These are phyloP conservation scores for Deilephila porcellus DNA, from an alignment of 2,888 invertebrate genomes.

Conservation along the genomic window DNA sequence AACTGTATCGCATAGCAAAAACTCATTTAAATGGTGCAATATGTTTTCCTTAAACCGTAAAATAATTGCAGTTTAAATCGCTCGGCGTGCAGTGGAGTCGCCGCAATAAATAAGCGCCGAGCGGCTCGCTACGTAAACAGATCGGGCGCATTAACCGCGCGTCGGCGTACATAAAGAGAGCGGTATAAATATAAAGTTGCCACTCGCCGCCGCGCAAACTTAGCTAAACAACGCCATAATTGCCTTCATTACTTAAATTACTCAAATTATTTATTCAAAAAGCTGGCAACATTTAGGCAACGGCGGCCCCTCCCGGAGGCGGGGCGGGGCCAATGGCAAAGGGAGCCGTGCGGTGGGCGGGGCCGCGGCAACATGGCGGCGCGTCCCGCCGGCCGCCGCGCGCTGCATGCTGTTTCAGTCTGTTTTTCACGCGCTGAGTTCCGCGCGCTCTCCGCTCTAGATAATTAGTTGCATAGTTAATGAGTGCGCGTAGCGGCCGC, in stretches of 20 bases:
- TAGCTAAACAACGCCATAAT: slow-evolving; percentile 86
- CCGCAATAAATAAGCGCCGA: slow-evolving; percentile 78
- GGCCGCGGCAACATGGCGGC: slow-evolving; percentile 80
- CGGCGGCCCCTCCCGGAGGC: slow-evolving; percentile 62
- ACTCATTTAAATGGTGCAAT: slow-evolving; percentile 72
- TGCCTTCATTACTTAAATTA: slow-evolving; percentile 86
- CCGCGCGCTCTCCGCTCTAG: slow-evolving; percentile 62
- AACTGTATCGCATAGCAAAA: slow-evolving; percentile 44
- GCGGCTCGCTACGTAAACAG: slow-evolving; percentile 80
- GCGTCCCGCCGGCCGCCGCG: slow-evolving; percentile 57
- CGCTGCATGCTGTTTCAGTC: slow-evolving; percentile 62
- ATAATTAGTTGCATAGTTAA: slow-evolving; percentile 63
- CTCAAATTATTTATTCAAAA: slow-evolving; percentile 86
- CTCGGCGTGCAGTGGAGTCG: slow-evolving; percentile 74
- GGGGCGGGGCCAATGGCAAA: slow-evolving; percentile 62
- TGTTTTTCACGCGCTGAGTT: slow-evolving; percentile 63
- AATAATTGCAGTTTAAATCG: slow-evolving; percentile 84
- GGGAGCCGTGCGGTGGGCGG: slow-evolving; percentile 63
- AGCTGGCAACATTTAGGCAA: slow-evolving; percentile 83
- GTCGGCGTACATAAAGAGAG: slow-evolving; percentile 84
- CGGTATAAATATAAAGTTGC: slow-evolving; percentile 85
- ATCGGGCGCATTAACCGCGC: slow-evolving; percentile 84
- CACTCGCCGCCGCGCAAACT: slow-evolving; percentile 83
- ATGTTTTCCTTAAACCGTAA: slow-evolving; percentile 76
- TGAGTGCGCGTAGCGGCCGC: slow-evolving; percentile 53